Evolutionary conservation across 2,797 vertebrate species (phyloP).

Genomic region (Decapterus maruadsi): DNA sequence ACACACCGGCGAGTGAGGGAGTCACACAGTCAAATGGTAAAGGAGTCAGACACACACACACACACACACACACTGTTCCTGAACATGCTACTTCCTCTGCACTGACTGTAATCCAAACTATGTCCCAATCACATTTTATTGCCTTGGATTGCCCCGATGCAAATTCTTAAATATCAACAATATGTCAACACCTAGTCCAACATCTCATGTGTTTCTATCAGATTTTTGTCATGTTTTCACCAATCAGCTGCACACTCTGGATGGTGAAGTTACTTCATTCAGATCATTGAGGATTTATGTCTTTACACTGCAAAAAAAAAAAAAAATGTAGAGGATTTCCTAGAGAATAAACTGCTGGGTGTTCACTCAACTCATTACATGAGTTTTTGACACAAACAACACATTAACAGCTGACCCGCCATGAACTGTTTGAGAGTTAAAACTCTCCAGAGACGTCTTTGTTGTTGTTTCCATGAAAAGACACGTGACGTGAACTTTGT

Average conservation of each 20-base stretch:
- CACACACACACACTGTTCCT: background rate
- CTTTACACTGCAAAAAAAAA: no score
- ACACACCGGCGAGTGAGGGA: background rate
- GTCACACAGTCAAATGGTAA: background rate
- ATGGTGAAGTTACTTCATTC: background rate
- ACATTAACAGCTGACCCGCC: no score
- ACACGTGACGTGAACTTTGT: no score
- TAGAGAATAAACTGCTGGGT: no score
- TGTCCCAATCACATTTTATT: background rate
- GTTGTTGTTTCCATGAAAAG: no score
- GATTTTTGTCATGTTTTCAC: background rate
- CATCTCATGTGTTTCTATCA: background rate
- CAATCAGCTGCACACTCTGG: background rate
- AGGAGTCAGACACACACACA: background rate
- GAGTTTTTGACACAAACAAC: no score
- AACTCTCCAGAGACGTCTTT: no score
- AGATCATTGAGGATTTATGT: no score
- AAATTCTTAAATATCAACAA: background rate
- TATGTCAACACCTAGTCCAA: background rate
- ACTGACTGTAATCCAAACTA: background rate
- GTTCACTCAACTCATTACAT: no score
- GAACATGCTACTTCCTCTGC: background rate
- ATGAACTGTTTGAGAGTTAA: no score
- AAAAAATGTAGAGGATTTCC: no score
- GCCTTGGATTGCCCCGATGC: background rate